Percentiles rank a stretch among this genome's conserved stretches.
Conservation (phyloP, 2,888 invertebrate genomes). For the Bruchidius siliquastri region DNA sequence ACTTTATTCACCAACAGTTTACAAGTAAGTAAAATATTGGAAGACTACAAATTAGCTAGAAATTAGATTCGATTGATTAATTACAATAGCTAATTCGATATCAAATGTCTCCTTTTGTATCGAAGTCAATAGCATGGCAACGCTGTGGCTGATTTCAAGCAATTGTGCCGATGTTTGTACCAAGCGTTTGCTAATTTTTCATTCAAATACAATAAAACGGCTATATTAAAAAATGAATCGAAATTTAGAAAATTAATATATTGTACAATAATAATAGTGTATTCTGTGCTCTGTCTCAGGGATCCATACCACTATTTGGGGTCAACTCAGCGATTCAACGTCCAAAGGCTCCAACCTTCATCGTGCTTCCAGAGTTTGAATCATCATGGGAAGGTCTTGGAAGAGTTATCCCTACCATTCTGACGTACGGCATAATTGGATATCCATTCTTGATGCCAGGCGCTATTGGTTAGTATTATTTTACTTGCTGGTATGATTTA, state of each 20-base stretch:
- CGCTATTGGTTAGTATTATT: constrained; percentile 56
- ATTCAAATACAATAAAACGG: too few species aligned
- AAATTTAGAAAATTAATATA: too few species aligned
- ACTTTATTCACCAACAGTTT: constrained; percentile 65
- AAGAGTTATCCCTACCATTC: constrained; percentile 78
- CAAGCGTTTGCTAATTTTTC: too few species aligned
- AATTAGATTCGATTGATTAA: neutral
- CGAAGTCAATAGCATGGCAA: too few species aligned
- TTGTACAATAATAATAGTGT: too few species aligned
- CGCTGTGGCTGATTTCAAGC: too few species aligned
- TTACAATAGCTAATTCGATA: too few species aligned
- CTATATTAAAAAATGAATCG: too few species aligned
- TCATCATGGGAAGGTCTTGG: constrained; percentile 75
- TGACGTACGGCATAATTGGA: constrained; percentile 85
- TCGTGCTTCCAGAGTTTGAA: constrained; percentile 78
- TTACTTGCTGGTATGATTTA: neutral
- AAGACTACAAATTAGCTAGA: neutral
- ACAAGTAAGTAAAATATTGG: constrained; percentile 33
- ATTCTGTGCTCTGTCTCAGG: constrained; percentile 20
- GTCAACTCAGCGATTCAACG: constrained; percentile 78
- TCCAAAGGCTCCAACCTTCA: constrained; percentile 80
- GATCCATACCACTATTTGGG: constrained; percentile 55
- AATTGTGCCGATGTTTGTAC: too few species aligned
- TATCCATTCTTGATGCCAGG: constrained; percentile 92
- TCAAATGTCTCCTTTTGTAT: too few species aligned